phyloP scores from a whole-genome alignment of 2,113 vertebrate genomes.

The Podarcis cretensis region DNA sequence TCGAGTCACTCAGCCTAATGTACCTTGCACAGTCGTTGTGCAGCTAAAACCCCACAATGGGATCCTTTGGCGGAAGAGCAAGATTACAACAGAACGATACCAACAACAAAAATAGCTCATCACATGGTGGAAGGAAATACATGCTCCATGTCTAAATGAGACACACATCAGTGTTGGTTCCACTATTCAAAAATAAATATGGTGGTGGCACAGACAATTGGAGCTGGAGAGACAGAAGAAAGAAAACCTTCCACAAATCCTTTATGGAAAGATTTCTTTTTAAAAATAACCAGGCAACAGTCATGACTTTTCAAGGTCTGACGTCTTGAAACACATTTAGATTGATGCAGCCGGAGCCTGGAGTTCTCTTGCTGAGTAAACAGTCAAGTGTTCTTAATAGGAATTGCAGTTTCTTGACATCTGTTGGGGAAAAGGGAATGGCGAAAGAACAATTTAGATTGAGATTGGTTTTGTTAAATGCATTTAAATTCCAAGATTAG shows the following conservation, averaged over 20 bases:
- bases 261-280: slow-evolving; percentile 83
- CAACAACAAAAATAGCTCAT: neutral
- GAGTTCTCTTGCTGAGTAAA: slow-evolving; percentile 84
- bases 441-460: slow-evolving; percentile 85
- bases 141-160: slow-evolving; percentile 18
- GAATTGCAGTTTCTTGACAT: slow-evolving; percentile 86
- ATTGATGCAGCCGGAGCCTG: slow-evolving; percentile 81
- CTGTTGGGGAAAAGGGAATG: slow-evolving; percentile 86
- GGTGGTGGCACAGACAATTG: slow-evolving; percentile 41
- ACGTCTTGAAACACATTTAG: slow-evolving; percentile 83
- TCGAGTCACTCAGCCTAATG: neutral
- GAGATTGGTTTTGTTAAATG: slow-evolving; percentile 91
- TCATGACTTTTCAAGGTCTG: slow-evolving; percentile 81
- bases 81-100: neutral
- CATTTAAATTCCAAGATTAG: slow-evolving; percentile 92
- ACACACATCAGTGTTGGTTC: slow-evolving; percentile 55
- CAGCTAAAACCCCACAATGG: neutral
- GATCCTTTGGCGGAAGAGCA: neutral
- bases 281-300: slow-evolving; percentile 81
- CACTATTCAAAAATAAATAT: slow-evolving; percentile 59
- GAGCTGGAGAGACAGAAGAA: slow-evolving; percentile 42
- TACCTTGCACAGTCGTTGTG: neutral
- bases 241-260: slow-evolving; percentile 64
- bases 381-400: slow-evolving; percentile 89
- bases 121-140: slow-evolving; percentile 29